A percentile compares a stretch with the other conserved stretches of the same genome.
phyloP scores from a whole-genome alignment of 2,888 invertebrate species.

The Cryptus armator region DNA sequence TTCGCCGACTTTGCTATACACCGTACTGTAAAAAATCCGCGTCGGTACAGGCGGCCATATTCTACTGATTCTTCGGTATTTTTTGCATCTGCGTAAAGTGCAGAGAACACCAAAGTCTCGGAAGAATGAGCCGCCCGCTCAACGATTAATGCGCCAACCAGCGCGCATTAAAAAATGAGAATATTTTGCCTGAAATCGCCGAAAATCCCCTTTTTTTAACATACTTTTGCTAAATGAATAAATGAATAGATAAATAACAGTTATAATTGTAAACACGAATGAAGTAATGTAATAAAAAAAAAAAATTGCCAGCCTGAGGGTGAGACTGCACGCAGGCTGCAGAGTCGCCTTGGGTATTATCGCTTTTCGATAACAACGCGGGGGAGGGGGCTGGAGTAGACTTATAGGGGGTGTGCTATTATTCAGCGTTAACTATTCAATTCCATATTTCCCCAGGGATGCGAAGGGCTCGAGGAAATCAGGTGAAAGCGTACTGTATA shows the following conservation, averaged over 20 bases:
- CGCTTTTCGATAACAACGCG: constrained; percentile 10
- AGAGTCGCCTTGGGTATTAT: constrained; percentile 2
- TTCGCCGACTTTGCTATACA: no score
- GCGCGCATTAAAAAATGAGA: no score
- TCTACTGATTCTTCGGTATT: no score
- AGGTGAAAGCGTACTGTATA: not conserved
- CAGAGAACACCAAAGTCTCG: no score
- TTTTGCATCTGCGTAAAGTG: no score
- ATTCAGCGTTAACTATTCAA: constrained; percentile 47
- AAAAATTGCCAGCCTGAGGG: not conserved
- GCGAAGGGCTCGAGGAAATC: constrained; percentile 12
- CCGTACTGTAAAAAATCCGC: no score
- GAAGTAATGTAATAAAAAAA: not conserved
- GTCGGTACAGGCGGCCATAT: no score
- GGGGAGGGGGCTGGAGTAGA: not conserved
- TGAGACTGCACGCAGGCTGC: not conserved
- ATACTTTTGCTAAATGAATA: not conserved
- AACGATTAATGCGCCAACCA: no score
- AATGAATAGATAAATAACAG: not conserved
- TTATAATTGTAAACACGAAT: not conserved
- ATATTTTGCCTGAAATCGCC: no score
- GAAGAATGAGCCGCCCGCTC: no score
- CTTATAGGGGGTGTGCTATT: constrained; percentile 18
- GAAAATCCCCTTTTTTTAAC: no score
- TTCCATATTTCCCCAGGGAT: constrained; percentile 39